Evolutionary conservation across 2,888 invertebrate genomes (phyloP).

Genomic region (Alloplasta piceator): DNA sequence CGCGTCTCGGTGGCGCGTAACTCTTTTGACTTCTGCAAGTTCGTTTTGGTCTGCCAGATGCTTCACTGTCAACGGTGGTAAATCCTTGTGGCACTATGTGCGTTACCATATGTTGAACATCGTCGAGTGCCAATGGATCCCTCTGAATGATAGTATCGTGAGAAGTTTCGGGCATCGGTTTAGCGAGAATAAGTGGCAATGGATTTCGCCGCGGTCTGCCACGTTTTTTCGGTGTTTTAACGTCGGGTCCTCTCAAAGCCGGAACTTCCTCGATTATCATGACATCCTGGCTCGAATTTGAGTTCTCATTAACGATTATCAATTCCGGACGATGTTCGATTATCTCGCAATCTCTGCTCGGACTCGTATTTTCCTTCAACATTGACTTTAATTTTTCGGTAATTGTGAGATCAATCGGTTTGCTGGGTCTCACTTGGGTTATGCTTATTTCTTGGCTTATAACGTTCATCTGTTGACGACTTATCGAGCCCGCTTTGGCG

Average conservation of each 20-base stretch:
- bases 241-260: constrained; percentile 72
- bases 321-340: constrained; percentile 81
- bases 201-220: constrained; percentile 80
- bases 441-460: constrained; percentile 81
- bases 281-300: constrained; percentile 82
- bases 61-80: constrained; percentile 76
- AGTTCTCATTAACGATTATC: constrained; percentile 82
- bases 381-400: constrained; percentile 77
- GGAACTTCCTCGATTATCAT: constrained; percentile 82
- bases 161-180: constrained; percentile 51
- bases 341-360: constrained; percentile 79
- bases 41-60: constrained; percentile 76
- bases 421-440: constrained; percentile 76
- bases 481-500: constrained; percentile 72
- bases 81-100: constrained; percentile 40
- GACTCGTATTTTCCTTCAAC: constrained; percentile 68
- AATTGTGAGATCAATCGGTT: constrained; percentile 70
- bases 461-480: constrained; percentile 78
- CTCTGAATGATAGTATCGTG: constrained; percentile 66
- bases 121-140: constrained; percentile 79
- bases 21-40: constrained; percentile 81
- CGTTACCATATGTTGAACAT: constrained; percentile 54
- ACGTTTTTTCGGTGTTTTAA: constrained; percentile 79
- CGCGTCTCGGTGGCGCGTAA: constrained; percentile 81
- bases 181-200: constrained; percentile 58